Evolutionary conservation across 2,113 vertebrate genomes (phyloP), one percentile per base, ranked within the genome.

Genomic region (Nannobrachium achirus): DNA sequence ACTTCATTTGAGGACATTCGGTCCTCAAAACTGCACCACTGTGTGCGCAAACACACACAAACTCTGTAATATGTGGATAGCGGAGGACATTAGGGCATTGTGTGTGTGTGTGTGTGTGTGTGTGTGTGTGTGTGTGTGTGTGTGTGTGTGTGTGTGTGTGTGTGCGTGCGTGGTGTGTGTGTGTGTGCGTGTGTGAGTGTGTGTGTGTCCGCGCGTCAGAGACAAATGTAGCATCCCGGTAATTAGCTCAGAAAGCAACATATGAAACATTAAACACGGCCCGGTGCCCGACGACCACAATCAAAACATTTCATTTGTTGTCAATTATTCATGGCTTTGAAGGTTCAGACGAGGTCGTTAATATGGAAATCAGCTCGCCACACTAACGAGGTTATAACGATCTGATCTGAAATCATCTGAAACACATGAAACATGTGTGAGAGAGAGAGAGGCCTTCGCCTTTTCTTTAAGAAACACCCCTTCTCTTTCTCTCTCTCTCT

Each of bases 221-320:
- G 70, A 13, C 94, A 95, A 94, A 95, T 93, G 94, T 94, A 93
- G 94, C 95, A 93, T 97, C 94, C 94, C 93, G 93, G 93, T 96
- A 96, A 96, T 97, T 97, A 97, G 94, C 95, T 93, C 91, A 91
- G 94, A 33, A 96, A 96, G 93, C 93, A 94, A 95, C 94, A 95
- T 94, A 89, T 89, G 94, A 97, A 97, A 96, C 96, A 97, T 97
- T 96, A 95, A 96, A 95, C 94, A 93, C 93, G 94, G 92, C 93
- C 92, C 94, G 93, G 93, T 94, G 92, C 93, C 25, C 6, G 25
- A 33, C 25, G 25, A 33, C 93, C 93, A 95, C 95, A 96, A 97
- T 97, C 95, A 96, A 97, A 97, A 98, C 95, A 97, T 95, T 98
- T 96, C 94, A 98, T 96, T 98, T 97, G 94, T 97, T 96, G 95